Conservation (phyloP, 2,888 invertebrate species). For the Tachina lurida region DNA sequence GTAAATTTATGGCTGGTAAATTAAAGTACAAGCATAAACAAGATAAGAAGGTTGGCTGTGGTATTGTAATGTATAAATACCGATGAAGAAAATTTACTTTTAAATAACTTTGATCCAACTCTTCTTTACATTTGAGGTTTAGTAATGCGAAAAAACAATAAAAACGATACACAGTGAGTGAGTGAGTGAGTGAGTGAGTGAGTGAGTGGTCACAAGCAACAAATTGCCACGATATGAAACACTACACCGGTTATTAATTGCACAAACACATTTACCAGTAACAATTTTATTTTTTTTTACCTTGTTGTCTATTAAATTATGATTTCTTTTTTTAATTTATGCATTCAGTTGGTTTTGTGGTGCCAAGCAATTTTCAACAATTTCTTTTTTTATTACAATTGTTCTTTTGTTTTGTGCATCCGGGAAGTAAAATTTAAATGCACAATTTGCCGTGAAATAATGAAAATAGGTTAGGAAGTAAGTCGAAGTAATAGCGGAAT, state of each 20-base stretch:
- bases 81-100: not conserved
- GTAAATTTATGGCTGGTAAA: constrained; percentile 59
- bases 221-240: not conserved
- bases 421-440: constrained; percentile 51
- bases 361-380: constrained; percentile 28
- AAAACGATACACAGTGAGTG: not conserved
- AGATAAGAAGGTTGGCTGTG: not conserved
- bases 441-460: constrained; percentile 32
- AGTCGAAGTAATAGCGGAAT: constrained; percentile 4
- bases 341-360: constrained; percentile 29
- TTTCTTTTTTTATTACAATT: not conserved
- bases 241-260: not conserved
- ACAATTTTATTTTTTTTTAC: not conserved
- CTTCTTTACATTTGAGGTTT: not conserved
- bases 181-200: too few relatives aligned
- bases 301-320: constrained; percentile 44
- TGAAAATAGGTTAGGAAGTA: constrained; percentile 23
- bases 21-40: constrained; percentile 42
- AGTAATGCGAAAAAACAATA: not conserved
- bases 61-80: not conserved
- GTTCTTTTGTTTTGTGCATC: constrained; percentile 41
- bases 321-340: constrained; percentile 36
- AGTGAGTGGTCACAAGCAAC: not conserved
- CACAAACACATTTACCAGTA: not conserved
- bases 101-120: not conserved